Base-by-base conservation (phyloP, 2,113 vertebrate genomes). In the Phaetusa simplex region DNA sequence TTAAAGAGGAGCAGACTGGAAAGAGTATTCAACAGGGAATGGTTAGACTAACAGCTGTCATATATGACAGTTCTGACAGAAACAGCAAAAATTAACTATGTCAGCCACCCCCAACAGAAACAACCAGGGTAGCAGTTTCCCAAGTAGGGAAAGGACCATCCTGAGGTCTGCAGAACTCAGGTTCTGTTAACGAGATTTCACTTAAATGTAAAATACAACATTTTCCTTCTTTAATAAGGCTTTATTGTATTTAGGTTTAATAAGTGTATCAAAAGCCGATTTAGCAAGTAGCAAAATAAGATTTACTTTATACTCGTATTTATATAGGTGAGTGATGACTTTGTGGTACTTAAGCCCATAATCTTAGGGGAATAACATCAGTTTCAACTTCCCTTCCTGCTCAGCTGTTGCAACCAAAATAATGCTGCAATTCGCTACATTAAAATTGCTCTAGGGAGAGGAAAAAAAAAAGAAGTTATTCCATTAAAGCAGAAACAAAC, bases 301-400 rank as follows among this genome's bases (percentile, higher is more conserved):
- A 69, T 70, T 80, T 81, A 91, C 65, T 92, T 92, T 73, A 90
- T 36, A 81, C 8, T 84, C 5, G 3, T 64, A 81, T 86, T 88
- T 88, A 93, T 73, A 72, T 71, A 76, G n/a, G 14, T 45, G 34
- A 97, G 56, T 6, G 14, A 84, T 77, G 86, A 95, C 88, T 91
- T 90, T 72, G 93, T 82, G 40, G 32, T 94, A 96, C 86, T 94
- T 95, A 96, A 94, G 29, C 14, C 36, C 55, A 56, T 62, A 89
- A 91, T 84, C 59, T 83, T 81, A 93, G 34, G 78, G 82, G 86
- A 97, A 87, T 64, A 95, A 93, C 90, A 92, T 82, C 59, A 82
- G 72, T 95, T 96, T 96, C 91, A 70, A 94, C 55, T 80, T 90
- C 91, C 90, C 84, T 90, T 96, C 92, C 89, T 91, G 67, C 71